phyloP scores from a whole-genome alignment of 2,888 invertebrate genomes.

The Drosophila mayaguana region DNA sequence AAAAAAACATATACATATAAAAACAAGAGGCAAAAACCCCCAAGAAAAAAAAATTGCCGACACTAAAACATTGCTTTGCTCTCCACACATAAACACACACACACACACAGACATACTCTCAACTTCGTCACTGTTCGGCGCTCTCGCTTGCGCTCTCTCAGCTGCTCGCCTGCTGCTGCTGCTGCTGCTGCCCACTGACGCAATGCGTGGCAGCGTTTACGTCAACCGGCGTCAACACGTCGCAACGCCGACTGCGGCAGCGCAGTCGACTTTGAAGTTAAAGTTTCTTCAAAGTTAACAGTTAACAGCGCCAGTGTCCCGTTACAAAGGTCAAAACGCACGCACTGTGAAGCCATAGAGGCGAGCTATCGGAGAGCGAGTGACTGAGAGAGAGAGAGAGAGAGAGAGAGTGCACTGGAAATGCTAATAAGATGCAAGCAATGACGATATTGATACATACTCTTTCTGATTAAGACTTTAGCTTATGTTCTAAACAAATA shows the following conservation, averaged over 20 bases:
- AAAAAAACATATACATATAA: too few species aligned
- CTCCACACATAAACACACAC: background rate
- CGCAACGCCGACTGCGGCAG: slow-evolving; percentile 16
- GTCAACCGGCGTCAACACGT: slow-evolving; percentile 52
- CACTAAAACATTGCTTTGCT: slow-evolving; percentile 10
- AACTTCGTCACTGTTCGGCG: too few species aligned
- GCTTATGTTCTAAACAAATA: background rate
- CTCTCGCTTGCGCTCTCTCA: background rate
- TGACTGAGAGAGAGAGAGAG: background rate
- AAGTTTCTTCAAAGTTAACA: slow-evolving; percentile 42
- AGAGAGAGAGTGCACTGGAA: slow-evolving; percentile 5
- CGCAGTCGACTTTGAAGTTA: slow-evolving; percentile 34
- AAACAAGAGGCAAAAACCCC: slow-evolving; percentile 22
- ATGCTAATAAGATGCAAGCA: slow-evolving; percentile 35
- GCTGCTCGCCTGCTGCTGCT: too few species aligned
- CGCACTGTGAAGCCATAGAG: slow-evolving; percentile 10
- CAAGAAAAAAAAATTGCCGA: slow-evolving; percentile 23
- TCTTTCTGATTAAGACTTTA: slow-evolving; percentile 21
- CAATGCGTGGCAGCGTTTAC: slow-evolving; percentile 65
- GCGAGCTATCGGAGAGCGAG: background rate
- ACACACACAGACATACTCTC: too few species aligned
- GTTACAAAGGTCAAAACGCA: slow-evolving; percentile 46
- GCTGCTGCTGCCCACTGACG: slow-evolving; percentile 51
- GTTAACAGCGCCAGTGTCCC: slow-evolving; percentile 8
- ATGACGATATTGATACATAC: slow-evolving; percentile 18